Base-by-base conservation (phyloP, 2,888 invertebrate genomes). In the Polymixis lichenea region DNA sequence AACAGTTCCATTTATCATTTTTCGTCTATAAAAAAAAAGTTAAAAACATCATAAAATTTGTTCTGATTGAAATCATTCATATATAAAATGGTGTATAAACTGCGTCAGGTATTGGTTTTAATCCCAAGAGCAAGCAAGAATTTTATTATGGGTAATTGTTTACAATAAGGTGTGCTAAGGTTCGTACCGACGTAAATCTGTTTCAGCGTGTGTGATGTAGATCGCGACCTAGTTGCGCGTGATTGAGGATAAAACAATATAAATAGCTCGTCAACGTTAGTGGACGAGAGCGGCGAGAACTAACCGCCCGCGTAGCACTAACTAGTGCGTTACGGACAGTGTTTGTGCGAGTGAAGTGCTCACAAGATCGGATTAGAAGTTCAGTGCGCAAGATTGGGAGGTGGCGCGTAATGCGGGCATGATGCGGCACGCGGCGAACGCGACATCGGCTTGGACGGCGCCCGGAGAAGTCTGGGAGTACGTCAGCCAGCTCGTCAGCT, bases 391-490 rank as follows among this genome's bases (percentile, higher is more conserved):
- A 85, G 72, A 83, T 84, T 85, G 58, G 86, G 74, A 76, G 75
- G 78, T 78, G 78, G 90, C 90, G 92, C 90, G 96, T 94, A 91
- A 94, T 94, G 95, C 83, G 91, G 97, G 95, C 94, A 97, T 95
- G 97, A 96, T 95, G 96, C 95, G 94, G 94, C 96, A 95, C 94
- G 94, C 92, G 86, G 95, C 95, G 81, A 94, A 91, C 82, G 92
- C 95, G 86, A 92, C 94, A 83, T 95, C 95, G 87, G 93, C 95
- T 88, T 97, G 94, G 97, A 95, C 94, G 87, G 97, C 93, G 91
- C 97, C 97, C 87, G 97, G 97, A 87, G 97, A 97, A 89, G 97
- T 97, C 87, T 97, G 97, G 97, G 97, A 97, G 94, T 97, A 97
- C 91, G 97, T 97, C 92, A 97, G 97, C 92, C 97, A 97, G 89